Evolutionary conservation across 2,113 vertebrate genomes (phyloP).

Genomic region (Scatophagus argus): DNA sequence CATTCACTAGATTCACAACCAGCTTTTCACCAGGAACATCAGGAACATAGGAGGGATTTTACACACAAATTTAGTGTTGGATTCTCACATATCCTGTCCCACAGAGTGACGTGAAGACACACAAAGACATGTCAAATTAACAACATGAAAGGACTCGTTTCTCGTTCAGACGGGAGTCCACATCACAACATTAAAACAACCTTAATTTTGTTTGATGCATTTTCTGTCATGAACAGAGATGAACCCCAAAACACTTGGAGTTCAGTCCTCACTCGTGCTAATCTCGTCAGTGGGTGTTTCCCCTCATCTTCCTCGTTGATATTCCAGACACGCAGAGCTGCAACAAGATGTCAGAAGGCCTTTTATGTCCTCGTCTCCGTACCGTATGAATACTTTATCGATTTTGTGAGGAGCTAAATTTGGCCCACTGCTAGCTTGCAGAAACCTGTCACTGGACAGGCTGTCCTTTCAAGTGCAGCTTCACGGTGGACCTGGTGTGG

Average conservation of each 20-base stretch:
- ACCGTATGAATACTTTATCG: slow-evolving; percentile 65
- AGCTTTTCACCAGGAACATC: too few relatives aligned
- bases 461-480: background rate
- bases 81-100: background rate
- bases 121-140: background rate
- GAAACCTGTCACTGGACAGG: slow-evolving; percentile 9
- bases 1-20: too few relatives aligned
- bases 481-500: background rate
- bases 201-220: slow-evolving; percentile 12
- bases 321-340: slow-evolving; percentile 43
- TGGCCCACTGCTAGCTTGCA: slow-evolving; percentile 29
- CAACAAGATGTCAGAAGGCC: slow-evolving; percentile 45
- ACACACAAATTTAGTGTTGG: background rate
- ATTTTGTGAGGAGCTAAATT: slow-evolving; percentile 55
- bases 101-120: background rate
- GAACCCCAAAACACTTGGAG: background rate
- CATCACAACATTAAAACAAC: slow-evolving; percentile 10
- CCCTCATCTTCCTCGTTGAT: slow-evolving; percentile 38
- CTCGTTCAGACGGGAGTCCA: background rate
- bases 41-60: too few relatives aligned
- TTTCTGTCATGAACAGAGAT: background rate
- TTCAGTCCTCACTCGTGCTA: background rate
- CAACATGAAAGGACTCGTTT: background rate
- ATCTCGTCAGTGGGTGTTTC: slow-evolving; percentile 29
- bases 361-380: slow-evolving; percentile 38